phyloP scores from a whole-genome alignment of 2,888 invertebrate genomes.

The Drosophila mulleri region DNA sequence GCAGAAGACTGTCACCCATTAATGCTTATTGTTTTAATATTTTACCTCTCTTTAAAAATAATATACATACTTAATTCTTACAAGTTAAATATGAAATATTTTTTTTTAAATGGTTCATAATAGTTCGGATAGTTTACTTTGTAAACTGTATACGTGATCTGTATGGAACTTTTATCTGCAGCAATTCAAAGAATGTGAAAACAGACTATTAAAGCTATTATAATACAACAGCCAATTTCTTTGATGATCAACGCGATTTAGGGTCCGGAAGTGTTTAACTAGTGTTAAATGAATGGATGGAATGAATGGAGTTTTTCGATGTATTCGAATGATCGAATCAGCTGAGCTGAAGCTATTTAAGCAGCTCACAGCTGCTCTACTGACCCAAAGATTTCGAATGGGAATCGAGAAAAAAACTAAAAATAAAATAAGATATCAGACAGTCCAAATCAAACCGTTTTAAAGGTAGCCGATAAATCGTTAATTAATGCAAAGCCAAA shows the following conservation, averaged over 20 bases:
- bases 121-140: not conserved
- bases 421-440: conserved; percentile 9
- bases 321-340: conserved; percentile 50
- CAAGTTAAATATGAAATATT: no score
- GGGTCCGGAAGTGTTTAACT: conserved; percentile 44
- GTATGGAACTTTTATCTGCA: not conserved
- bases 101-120: not conserved
- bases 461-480: conserved; percentile 45
- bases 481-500: conserved; percentile 70
- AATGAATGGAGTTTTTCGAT: conserved; percentile 19
- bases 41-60: no score
- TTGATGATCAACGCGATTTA: conserved; percentile 8
- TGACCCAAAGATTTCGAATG: conserved; percentile 56
- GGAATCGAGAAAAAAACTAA: not conserved
- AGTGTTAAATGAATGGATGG: conserved; percentile 7
- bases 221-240: conserved; percentile 9
- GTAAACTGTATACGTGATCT: not conserved
- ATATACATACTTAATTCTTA: no score
- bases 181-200: not conserved
- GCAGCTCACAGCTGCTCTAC: conserved; percentile 48
- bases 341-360: conserved; percentile 17
- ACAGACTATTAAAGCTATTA: not conserved
- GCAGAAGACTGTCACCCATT: no score
- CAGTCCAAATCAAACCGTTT: conserved; percentile 32
- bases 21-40: no score